Conservation (phyloP, 2,113 vertebrate genomes). For the Progne subis region DNA sequence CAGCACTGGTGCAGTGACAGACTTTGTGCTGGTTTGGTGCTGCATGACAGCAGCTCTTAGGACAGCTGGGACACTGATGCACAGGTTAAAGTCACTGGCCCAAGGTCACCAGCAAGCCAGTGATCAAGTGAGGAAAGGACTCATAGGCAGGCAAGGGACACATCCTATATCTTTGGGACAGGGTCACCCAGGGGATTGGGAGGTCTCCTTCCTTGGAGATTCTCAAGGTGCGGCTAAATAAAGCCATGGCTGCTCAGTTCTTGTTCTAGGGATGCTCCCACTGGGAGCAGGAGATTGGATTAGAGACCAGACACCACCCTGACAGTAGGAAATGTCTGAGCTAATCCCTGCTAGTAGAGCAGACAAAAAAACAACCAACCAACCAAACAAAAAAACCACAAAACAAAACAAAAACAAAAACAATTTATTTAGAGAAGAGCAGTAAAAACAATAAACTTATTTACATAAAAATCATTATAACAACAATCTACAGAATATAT, state of each 20-base stretch:
- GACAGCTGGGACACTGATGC: neutral
- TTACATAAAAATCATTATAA: neutral
- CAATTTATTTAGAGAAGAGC: neutral
- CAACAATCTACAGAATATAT: neutral
- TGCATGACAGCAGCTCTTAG: neutral
- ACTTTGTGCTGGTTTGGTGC: neutral
- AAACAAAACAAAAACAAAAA: no score
- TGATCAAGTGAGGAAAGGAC: neutral
- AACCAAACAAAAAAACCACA: no score
- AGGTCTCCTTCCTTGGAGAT: neutral
- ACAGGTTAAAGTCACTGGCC: neutral
- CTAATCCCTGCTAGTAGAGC: neutral
- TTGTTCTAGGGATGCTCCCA: neutral
- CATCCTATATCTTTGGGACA: neutral
- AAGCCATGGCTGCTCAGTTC: neutral
- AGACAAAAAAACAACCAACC: neutral
- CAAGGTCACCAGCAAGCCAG: neutral
- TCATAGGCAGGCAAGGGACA: neutral
- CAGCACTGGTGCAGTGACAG: neutral
- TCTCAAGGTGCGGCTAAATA: neutral
- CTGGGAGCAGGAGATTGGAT: neutral
- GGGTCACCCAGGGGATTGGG: neutral
- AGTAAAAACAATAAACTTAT: neutral
- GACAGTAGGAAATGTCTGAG: neutral
- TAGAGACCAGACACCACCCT: neutral